phyloP scores from a whole-genome alignment of 2,888 invertebrate species.

The Drosophila neonasuta region DNA sequence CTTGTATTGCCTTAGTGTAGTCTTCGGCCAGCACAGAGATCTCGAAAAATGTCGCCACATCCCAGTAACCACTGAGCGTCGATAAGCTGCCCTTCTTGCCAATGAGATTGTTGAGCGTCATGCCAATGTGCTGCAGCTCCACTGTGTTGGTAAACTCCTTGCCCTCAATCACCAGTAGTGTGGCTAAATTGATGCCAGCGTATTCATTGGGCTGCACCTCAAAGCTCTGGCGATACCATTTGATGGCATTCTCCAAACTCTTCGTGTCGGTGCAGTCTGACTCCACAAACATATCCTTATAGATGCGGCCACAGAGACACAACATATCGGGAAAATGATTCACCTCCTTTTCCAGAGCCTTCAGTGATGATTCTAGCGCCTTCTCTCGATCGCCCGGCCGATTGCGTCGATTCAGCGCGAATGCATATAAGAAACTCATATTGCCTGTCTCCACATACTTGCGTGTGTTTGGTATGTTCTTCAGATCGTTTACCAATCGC shows the following conservation, averaged over 20 bases:
- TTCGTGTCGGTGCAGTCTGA: constrained; percentile 94
- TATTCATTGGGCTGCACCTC: constrained; percentile 99
- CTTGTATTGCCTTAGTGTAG: constrained; percentile 97
- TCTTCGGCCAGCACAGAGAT: constrained; percentile 98
- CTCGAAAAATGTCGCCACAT: constrained; percentile 99
- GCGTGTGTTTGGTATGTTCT: constrained; percentile 93
- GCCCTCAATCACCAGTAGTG: constrained; percentile 97
- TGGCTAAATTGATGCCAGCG: constrained; percentile 99
- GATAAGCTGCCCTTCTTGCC: constrained; percentile 98
- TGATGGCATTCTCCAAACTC: constrained; percentile 95
- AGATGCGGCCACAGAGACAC: constrained; percentile 98
- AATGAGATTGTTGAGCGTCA: constrained; percentile 97
- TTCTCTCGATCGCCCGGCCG: constrained; percentile 96
- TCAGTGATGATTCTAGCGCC: constrained; percentile 94
- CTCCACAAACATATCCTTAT: constrained; percentile 98
- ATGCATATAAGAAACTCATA: constrained; percentile 96
- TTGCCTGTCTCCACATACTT: constrained; percentile 94
- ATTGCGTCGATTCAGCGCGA: constrained; percentile 97
- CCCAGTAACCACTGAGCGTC: constrained; percentile 98
- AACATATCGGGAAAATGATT: constrained; percentile 98
- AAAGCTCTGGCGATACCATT: constrained; percentile 98
- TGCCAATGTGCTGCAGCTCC: constrained; percentile 95
- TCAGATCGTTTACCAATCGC: constrained; percentile 95
- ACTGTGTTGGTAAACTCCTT: constrained; percentile 96
- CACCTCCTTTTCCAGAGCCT: constrained; percentile 95